Evolutionary conservation across 2,888 invertebrate genomes (phyloP).

Genomic region (Zele albiditarsus): DNA sequence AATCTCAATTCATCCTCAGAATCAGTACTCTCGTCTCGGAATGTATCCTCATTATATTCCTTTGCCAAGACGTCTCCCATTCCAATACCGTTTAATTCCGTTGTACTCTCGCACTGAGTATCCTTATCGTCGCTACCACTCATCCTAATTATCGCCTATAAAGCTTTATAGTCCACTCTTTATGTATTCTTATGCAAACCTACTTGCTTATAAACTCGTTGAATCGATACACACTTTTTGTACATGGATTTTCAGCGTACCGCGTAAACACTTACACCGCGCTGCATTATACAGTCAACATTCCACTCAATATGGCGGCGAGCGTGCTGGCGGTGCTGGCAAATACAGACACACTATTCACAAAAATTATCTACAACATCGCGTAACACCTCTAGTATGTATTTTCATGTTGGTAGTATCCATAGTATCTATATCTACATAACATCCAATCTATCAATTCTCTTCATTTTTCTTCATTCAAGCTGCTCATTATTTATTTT

Average conservation of each 20-base stretch:
- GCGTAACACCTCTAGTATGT: neutral
- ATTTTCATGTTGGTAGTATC: neutral
- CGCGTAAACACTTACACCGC: conserved; percentile 65
- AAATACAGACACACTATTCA: neutral
- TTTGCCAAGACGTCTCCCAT: conserved; percentile 71
- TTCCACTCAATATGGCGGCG: conserved; percentile 49
- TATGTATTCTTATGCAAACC: conserved; percentile 12
- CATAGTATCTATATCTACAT: neutral
- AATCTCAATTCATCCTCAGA: conserved; percentile 46
- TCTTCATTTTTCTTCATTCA: too few relatives aligned
- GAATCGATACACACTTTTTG: conserved; percentile 46
- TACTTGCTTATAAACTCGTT: conserved; percentile 11
- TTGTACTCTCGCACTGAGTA: conserved; percentile 58
- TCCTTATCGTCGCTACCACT: conserved; percentile 60
- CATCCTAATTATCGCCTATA: conserved; percentile 50
- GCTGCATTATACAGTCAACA: conserved; percentile 58
- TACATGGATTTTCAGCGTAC: conserved; percentile 44
- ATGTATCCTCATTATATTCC: conserved; percentile 58
- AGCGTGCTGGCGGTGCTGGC: conserved; percentile 37
- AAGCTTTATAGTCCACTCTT: conserved; percentile 23
- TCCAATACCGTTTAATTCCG: conserved; percentile 58
- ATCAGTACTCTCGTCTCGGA: conserved; percentile 43
- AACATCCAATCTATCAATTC: too few relatives aligned
- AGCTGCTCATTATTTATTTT: too few relatives aligned
- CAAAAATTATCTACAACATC: neutral